Evolutionary conservation across 2,797 vertebrate species (phyloP), one percentile per base, ranked within the genome.

Genomic region (Leptodactylus fallax): DNA sequence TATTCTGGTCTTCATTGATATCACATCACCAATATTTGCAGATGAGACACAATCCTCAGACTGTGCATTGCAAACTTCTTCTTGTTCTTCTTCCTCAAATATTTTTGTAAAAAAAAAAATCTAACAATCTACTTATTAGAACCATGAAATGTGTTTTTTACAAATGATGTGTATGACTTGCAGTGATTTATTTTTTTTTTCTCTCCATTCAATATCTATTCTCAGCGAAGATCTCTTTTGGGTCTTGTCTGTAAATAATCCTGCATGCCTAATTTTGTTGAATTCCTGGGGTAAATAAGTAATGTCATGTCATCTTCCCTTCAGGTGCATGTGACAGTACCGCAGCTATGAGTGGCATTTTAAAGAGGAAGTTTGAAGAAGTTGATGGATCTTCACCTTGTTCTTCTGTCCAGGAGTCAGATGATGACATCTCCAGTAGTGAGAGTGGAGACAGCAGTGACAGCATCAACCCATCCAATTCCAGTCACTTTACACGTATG

Each of bases 361-460:
- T 98, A 95, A 98, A 98, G 94, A 97, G 97, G 94, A 98, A 98
- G 95, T 98, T 98, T 94, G 97, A 98, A 94, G 98, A 99, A 97
- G 98, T 99, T 91, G 98, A 99, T 90, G 97, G 97, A 91, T 96
- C 97, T 90, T 99, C 98, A 47, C 98, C 98, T 19, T 97, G 97
- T 92, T 98, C 97, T 55, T 99, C 97, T 23, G 94, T 96, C 90
- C 93, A 97, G 92, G 98, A 98, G 93, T 99, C 98, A 0, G 98
- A 99, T 87, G 96, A 98, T 91, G 98, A 99, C 87, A 94, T 99
- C 92, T 99, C 97, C 90, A 97, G 98, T 95, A 98, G 98, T 78
- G 98, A 99, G 93, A 99, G 98, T 16, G 98, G 97, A 90, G 97
- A 99, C 94, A 99, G 98, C 88, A 97, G 97, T 55, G 98, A 99